Evolutionary conservation across 2,113 vertebrate genomes (phyloP).

Genomic region (Xiphorhynchus elegans): DNA sequence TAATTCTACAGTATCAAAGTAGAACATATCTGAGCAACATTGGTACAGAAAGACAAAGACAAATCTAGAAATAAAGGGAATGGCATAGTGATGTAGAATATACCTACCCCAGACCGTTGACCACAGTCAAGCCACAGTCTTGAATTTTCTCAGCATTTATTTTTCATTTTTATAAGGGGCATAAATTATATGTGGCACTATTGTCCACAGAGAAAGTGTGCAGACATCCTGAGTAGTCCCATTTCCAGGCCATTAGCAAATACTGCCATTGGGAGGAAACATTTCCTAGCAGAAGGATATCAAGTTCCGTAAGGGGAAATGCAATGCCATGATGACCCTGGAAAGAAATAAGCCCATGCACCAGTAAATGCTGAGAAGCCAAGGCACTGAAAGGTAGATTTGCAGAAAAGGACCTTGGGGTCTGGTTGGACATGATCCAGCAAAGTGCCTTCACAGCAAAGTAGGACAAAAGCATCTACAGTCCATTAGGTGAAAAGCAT

Average conservation of each 20-base stretch:
- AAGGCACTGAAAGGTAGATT: background rate
- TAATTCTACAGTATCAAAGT: background rate
- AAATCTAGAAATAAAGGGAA: background rate
- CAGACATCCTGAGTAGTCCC: background rate
- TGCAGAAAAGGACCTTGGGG: background rate
- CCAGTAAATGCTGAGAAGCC: background rate
- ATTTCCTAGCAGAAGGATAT: background rate
- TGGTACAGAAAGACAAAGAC: background rate
- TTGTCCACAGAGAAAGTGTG: background rate
- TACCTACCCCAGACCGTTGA: background rate
- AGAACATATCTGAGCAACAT: background rate
- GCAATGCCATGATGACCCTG: background rate
- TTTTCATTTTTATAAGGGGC: background rate
- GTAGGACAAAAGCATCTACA: background rate
- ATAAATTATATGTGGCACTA: background rate
- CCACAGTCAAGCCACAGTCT: background rate
- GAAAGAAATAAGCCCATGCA: background rate
- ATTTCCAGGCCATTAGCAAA: background rate
- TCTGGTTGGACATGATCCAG: background rate
- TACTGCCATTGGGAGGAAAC: background rate
- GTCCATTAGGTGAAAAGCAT: background rate
- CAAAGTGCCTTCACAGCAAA: background rate
- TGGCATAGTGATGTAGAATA: background rate
- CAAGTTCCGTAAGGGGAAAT: background rate
- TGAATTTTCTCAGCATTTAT: background rate